A percentile compares a stretch with the other conserved stretches of the same genome.
Evolutionary conservation across 2,113 vertebrate genomes (phyloP).

Genomic region (Limanda limanda): DNA sequence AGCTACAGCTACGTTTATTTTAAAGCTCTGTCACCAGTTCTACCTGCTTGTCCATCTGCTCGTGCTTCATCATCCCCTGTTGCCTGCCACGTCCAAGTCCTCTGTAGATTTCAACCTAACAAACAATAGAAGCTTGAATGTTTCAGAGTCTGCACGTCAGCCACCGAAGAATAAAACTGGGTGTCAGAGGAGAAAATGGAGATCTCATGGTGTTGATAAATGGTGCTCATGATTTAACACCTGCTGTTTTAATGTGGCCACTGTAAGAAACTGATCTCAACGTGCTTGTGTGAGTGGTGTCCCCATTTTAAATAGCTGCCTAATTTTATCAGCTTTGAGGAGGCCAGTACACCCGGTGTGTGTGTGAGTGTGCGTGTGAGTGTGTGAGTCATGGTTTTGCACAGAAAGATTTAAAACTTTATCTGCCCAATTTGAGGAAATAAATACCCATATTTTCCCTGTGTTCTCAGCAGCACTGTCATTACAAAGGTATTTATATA

Average conservation of each 20-base stretch:
- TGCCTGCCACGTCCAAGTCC: too few species aligned
- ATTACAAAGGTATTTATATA: too few species aligned
- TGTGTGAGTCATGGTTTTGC: constrained; percentile 34
- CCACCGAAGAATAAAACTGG: background rate
- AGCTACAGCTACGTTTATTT: background rate
- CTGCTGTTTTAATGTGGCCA: constrained; percentile 85
- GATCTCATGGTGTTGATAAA: constrained; percentile 76
- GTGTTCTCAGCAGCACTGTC: too few species aligned
- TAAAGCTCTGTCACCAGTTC: too few species aligned
- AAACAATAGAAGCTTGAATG: background rate
- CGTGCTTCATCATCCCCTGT: too few species aligned
- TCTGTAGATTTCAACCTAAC: background rate
- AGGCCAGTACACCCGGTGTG: constrained; percentile 72
- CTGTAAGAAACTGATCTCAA: constrained; percentile 87
- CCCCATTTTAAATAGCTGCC: constrained; percentile 83
- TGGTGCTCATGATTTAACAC: constrained; percentile 85
- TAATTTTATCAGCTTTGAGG: constrained; percentile 87
- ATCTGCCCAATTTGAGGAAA: background rate
- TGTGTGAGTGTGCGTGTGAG: constrained; percentile 14
- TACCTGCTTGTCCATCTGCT: too few species aligned
- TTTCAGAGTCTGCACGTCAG: background rate
- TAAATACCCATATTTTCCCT: background rate
- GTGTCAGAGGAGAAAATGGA: background rate
- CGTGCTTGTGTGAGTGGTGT: constrained; percentile 73
- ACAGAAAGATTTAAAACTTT: constrained; percentile 14